A percentile compares a stretch with the other conserved stretches of the same genome.
Evolutionary conservation across 2,797 vertebrate species (phyloP).

Genomic region (Chaenodraco wilsoni): DNA sequence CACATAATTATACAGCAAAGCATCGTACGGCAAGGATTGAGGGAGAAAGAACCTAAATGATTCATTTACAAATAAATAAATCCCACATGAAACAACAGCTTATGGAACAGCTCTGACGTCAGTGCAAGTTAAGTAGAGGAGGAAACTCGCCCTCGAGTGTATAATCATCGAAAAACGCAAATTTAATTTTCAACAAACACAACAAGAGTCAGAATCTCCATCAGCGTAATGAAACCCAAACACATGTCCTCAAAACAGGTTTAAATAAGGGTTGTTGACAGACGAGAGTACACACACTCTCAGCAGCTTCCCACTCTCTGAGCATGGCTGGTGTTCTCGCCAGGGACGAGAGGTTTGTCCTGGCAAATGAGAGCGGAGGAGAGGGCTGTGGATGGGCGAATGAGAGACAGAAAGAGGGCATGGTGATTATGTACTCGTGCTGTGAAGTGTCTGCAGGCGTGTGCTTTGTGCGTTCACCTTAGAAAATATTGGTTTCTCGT

Average conservation of each 20-base stretch:
- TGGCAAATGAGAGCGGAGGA: constrained; percentile 57
- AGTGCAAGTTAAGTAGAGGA: constrained; percentile 13
- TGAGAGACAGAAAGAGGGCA: constrained; percentile 57
- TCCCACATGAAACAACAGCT: constrained; percentile 49
- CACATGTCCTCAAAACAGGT: constrained; percentile 19
- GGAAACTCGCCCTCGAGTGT: constrained; percentile 41
- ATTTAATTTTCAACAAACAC: constrained; percentile 23
- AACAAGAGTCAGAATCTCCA: constrained; percentile 3
- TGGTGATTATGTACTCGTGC: constrained; percentile 59
- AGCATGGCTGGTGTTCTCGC: constrained; percentile 46
- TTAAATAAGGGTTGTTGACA: constrained; percentile 15
- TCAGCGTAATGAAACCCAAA: constrained; percentile 25
- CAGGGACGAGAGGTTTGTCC: constrained; percentile 65
- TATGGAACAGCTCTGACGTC: constrained; percentile 36
- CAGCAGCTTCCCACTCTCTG: constrained; percentile 32
- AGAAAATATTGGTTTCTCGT: constrained; percentile 28
- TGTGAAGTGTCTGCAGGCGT: constrained; percentile 49
- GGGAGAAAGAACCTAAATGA: constrained; percentile 3
- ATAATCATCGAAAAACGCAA: background rate
- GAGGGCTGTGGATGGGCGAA: constrained; percentile 41
- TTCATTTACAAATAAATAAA: constrained; percentile 53
- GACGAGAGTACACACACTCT: constrained; percentile 10
- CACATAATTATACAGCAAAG: constrained; percentile 35
- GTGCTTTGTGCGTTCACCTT: constrained; percentile 14
- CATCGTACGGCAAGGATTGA: constrained; percentile 16